A percentile compares a stretch with the other conserved stretches of the same genome.
Conservation (phyloP, 2,888 invertebrate species). For the Barypeithes pellucidus region DNA sequence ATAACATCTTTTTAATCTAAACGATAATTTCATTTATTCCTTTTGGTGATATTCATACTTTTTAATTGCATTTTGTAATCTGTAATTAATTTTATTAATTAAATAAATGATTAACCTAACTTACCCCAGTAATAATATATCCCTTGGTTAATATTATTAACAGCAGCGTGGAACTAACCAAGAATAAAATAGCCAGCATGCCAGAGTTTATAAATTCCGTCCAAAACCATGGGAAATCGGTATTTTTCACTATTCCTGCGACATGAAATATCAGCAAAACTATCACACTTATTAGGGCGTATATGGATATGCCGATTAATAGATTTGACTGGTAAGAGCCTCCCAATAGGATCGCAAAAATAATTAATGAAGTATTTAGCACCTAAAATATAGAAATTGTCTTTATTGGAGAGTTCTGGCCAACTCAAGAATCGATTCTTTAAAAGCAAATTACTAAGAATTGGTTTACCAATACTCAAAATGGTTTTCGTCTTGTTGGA, state of each 20-base stretch:
- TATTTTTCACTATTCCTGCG: constrained; percentile 47
- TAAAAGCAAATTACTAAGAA: too few species aligned
- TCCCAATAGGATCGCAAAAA: constrained; percentile 25
- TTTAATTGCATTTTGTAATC: too few species aligned
- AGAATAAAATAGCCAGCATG: constrained; percentile 43
- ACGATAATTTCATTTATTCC: too few species aligned
- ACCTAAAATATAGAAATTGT: constrained; percentile 31
- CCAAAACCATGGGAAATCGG: constrained; percentile 57
- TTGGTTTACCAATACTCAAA: too few species aligned
- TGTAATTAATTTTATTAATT: not conserved
- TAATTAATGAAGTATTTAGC: constrained; percentile 30
- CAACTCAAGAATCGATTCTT: too few species aligned
- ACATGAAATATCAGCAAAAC: constrained; percentile 53
- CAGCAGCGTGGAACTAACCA: constrained; percentile 49
- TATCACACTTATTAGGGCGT: constrained; percentile 51
- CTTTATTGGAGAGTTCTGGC: too few species aligned
- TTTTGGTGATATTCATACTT: too few species aligned
- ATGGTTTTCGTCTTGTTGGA: too few species aligned
- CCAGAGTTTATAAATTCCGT: constrained; percentile 54
- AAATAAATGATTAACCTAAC: constrained; percentile 12
- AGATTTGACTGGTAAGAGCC: constrained; percentile 34
- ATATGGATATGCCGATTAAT: constrained; percentile 44
- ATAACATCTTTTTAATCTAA: too few species aligned
- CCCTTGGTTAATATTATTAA: constrained; percentile 56
- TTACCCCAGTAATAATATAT: constrained; percentile 59